These are phyloP conservation scores for Orchesella cincta DNA, from an alignment of 1,140 invertebrate species.

Conservation along the genomic window DNA sequence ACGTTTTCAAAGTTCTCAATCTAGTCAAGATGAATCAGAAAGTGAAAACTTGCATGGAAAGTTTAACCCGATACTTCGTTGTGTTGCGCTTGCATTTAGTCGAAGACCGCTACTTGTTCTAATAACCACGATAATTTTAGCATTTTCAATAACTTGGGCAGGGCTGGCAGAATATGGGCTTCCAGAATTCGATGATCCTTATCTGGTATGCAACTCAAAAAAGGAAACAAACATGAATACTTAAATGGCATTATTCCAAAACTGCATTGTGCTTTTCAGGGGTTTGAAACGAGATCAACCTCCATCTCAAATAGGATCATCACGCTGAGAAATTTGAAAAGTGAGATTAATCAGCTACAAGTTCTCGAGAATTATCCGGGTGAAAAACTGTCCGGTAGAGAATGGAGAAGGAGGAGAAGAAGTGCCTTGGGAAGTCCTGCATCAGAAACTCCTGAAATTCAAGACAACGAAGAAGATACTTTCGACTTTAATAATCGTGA, in stretches of 20 bases:
- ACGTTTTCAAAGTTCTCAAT: too few species aligned
- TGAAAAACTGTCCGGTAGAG: conserved; percentile 44
- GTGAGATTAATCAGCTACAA: conserved; percentile 36
- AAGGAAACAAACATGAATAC: background rate
- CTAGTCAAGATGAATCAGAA: background rate
- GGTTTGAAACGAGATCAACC: conserved; percentile 49
- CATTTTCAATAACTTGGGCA: conserved; percentile 33
- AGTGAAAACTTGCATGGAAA: too few species aligned
- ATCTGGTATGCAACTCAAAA: conserved; percentile 36
- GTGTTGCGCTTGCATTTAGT: conserved; percentile 29
- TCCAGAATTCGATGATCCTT: conserved; percentile 47
- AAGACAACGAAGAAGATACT: background rate
- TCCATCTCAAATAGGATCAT: conserved; percentile 42
- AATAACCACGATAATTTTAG: conserved; percentile 21
- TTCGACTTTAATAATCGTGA: conserved; percentile 3
- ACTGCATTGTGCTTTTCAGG: conserved; percentile 34
- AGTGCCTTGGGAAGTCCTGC: conserved; percentile 4
- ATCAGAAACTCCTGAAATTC: background rate
- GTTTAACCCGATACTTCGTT: background rate
- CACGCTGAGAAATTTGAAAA: conserved; percentile 41
- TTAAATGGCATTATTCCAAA: background rate
- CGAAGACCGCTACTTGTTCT: conserved; percentile 32
- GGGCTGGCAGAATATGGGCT: conserved; percentile 38
- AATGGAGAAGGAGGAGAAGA: conserved; percentile 33
- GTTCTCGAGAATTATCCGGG: conserved; percentile 49